These are phyloP conservation scores for Cyclophora albipunctata DNA, from an alignment of 2,888 invertebrate genomes.

Conservation along the genomic window DNA sequence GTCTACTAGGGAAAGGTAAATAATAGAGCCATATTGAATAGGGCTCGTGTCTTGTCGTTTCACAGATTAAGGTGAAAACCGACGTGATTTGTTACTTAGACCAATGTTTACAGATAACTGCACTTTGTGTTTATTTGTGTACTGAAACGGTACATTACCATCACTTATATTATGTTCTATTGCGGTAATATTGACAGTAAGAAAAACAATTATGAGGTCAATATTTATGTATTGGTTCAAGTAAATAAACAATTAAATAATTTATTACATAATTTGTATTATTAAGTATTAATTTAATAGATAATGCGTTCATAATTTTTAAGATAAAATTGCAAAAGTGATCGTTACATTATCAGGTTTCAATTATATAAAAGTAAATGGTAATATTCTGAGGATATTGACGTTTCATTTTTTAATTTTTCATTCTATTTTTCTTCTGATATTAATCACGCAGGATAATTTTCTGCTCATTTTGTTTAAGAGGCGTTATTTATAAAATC, in stretches of 20 bases:
- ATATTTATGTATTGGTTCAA: too few relatives aligned
- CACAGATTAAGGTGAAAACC: conserved; percentile 25
- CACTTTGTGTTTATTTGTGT: background rate
- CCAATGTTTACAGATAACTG: conserved; percentile 7
- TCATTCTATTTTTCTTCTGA: too few relatives aligned
- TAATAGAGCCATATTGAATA: conserved; percentile 33
- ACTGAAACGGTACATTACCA: background rate
- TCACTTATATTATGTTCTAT: background rate
- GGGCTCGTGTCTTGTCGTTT: conserved; percentile 17
- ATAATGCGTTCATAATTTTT: conserved; percentile 1
- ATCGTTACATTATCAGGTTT: background rate
- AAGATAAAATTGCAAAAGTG: conserved; percentile 3
- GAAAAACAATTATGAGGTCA: too few relatives aligned
- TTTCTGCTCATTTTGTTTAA: too few relatives aligned
- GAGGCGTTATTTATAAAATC: background rate
- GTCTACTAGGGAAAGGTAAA: conserved; percentile 30
- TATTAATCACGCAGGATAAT: too few relatives aligned
- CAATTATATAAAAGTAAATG: background rate
- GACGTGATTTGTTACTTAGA: conserved; percentile 21
- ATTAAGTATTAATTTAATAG: too few relatives aligned
- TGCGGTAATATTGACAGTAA: too few relatives aligned
- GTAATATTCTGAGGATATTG: too few relatives aligned
- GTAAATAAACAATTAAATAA: too few relatives aligned
- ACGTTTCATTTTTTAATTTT: too few relatives aligned
- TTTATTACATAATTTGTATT: too few relatives aligned